Percentiles rank a stretch among this genome's conserved stretches.
Evolutionary conservation across 2,888 invertebrate genomes (phyloP).

Genomic region (Plutella xylostella): DNA sequence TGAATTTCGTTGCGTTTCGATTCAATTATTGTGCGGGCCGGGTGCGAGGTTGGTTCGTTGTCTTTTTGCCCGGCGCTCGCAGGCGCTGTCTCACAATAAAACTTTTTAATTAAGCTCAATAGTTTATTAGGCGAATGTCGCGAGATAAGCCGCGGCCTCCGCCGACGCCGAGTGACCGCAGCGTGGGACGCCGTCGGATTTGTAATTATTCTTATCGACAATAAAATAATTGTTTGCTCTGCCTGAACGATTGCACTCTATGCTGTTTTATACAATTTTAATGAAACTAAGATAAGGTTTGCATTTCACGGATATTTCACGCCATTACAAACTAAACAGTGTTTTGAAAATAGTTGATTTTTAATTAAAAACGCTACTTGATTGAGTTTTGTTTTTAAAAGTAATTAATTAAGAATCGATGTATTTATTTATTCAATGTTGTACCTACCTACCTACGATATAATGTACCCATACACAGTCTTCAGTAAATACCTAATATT

Average conservation of each 20-base stretch:
- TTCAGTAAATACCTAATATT: background rate
- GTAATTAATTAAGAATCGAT: background rate
- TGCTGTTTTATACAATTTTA: constrained; percentile 45
- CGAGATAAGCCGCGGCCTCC: no score
- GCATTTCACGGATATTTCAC: constrained; percentile 63
- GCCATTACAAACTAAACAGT: constrained; percentile 59
- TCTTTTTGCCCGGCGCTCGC: constrained; percentile 38
- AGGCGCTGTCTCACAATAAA: constrained; percentile 31
- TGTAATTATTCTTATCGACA: constrained; percentile 40
- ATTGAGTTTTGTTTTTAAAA: constrained; percentile 25
- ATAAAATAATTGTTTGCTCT: constrained; percentile 34
- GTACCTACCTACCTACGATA: background rate
- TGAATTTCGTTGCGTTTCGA: constrained; percentile 49
- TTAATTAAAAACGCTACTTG: constrained; percentile 34
- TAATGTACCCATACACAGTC: background rate
- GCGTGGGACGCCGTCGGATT: background rate
- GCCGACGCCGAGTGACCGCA: background rate
- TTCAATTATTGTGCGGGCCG: constrained; percentile 58
- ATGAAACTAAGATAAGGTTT: constrained; percentile 51
- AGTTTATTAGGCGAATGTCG: constrained; percentile 67
- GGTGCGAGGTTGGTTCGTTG: constrained; percentile 34
- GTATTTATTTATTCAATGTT: background rate
- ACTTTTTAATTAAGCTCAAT: constrained; percentile 66
- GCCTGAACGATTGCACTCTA: constrained; percentile 24
- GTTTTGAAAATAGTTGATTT: constrained; percentile 64